Percentiles rank a stretch among this genome's conserved stretches.
These are phyloP conservation scores for Eueides isabella DNA, from an alignment of 1,140 invertebrate genomes.

Conservation along the genomic window DNA sequence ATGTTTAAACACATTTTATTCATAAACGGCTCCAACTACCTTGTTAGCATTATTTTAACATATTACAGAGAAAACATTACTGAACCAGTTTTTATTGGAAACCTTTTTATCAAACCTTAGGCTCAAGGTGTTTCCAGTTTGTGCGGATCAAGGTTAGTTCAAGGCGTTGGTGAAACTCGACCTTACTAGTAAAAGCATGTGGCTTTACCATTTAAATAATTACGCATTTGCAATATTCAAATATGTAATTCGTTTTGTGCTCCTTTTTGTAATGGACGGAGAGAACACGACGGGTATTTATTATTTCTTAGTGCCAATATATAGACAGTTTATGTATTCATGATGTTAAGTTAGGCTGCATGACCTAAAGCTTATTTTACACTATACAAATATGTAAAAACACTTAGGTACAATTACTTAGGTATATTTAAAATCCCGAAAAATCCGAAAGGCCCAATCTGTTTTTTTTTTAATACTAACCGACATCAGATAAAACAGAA, in stretches of 20 bases:
- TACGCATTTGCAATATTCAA: conserved; percentile 6
- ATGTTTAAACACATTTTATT: not conserved
- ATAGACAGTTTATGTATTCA: not conserved
- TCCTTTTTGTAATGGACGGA: not conserved
- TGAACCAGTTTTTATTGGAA: conserved; percentile 29
- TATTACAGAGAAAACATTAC: conserved; percentile 7
- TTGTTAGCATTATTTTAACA: not conserved
- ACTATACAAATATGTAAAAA: not conserved
- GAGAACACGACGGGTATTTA: not conserved
- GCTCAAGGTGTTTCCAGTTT: conserved; percentile 29
- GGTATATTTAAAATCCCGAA: too few relatives aligned
- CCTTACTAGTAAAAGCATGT: conserved; percentile 20
- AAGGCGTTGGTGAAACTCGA: conserved; percentile 32
- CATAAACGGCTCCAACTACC: not conserved
- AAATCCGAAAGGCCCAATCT: too few relatives aligned
- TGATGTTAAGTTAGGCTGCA: not conserved
- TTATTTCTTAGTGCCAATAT: not conserved
- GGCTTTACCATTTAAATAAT: conserved; percentile 25
- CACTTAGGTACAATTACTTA: too few relatives aligned
- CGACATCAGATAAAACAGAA: not conserved
- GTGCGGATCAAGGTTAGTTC: conserved; percentile 32
- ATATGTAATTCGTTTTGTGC: not conserved
- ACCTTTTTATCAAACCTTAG: conserved; percentile 25
- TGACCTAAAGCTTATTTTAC: too few relatives aligned
- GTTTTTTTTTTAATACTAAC: not conserved